phyloP scores from a whole-genome alignment of 2,888 invertebrate species.

The Miltochrista miniata region DNA sequence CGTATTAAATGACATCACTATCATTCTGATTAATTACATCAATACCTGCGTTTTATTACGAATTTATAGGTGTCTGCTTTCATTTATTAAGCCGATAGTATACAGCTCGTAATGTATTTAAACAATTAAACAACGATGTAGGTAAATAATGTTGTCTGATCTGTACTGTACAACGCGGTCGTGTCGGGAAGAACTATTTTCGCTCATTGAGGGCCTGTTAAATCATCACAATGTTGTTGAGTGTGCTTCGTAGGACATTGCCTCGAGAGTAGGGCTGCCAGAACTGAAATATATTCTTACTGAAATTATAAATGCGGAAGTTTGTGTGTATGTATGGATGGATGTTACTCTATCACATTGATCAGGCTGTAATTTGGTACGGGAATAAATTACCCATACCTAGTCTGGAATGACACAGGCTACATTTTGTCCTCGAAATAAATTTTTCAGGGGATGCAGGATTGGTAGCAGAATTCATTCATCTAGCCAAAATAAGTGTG shows the following conservation, averaged over 20 bases:
- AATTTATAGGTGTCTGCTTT: not conserved
- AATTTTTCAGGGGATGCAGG: too few relatives aligned
- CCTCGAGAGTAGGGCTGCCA: constrained; percentile 51
- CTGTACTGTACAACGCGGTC: constrained; percentile 41
- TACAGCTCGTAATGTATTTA: not conserved
- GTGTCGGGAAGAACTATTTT: constrained; percentile 69
- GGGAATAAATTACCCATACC: too few relatives aligned
- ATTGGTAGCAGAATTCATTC: too few relatives aligned
- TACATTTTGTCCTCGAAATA: too few relatives aligned
- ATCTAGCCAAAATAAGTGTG: constrained; percentile 13
- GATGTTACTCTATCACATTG: too few relatives aligned
- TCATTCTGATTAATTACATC: constrained; percentile 15
- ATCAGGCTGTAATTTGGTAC: too few relatives aligned
- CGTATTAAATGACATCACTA: constrained; percentile 14
- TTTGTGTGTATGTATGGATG: too few relatives aligned
- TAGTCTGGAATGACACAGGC: too few relatives aligned
- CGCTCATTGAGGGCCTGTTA: constrained; percentile 65
- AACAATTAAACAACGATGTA: constrained; percentile 15
- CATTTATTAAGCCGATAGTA: too few relatives aligned
- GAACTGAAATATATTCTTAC: not conserved
- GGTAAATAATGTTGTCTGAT: constrained; percentile 15
- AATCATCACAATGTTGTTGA: constrained; percentile 72
- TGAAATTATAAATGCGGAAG: too few relatives aligned
- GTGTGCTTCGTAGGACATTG: constrained; percentile 68
- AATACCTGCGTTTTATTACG: constrained; percentile 1